Evolutionary conservation across 2,113 vertebrate species (phyloP).

Genomic region (Shinisaurus crocodilurus): DNA sequence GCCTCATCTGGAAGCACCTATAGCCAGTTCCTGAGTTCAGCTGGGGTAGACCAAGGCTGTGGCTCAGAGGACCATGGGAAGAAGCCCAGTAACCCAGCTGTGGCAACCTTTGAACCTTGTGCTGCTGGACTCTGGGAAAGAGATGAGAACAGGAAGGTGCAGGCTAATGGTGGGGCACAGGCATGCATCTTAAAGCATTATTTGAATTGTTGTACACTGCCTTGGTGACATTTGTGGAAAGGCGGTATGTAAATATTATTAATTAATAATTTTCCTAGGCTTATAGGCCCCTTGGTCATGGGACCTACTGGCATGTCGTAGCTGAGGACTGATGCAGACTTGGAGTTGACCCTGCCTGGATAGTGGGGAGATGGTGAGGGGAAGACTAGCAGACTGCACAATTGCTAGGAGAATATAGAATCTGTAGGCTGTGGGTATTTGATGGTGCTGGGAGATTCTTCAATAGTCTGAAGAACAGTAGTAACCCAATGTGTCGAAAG

Average conservation of each 20-base stretch:
- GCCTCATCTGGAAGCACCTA: too few species aligned
- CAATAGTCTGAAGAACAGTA: background rate
- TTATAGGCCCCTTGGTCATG: background rate
- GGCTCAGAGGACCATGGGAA: too few species aligned
- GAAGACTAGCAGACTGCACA: background rate
- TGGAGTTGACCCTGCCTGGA: background rate
- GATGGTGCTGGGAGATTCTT: background rate
- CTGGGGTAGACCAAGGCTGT: background rate
- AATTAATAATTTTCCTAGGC: too few species aligned
- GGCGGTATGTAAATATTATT: background rate
- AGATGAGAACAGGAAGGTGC: background rate
- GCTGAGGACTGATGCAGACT: background rate
- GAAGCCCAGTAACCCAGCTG: background rate
- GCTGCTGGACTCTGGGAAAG: background rate
- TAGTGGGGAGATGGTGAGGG: background rate
- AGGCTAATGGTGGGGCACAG: background rate
- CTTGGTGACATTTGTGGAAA: background rate
- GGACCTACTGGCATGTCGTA: background rate
- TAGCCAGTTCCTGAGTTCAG: background rate
- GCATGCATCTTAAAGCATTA: background rate
- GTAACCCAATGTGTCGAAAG: background rate
- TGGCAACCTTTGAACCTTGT: background rate
- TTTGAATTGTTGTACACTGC: too few species aligned
- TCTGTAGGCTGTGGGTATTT: background rate
- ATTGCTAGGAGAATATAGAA: background rate